These are phyloP conservation scores for Opisthograptis luteolata DNA, from an alignment of 2,888 invertebrate species.

Conservation along the genomic window DNA sequence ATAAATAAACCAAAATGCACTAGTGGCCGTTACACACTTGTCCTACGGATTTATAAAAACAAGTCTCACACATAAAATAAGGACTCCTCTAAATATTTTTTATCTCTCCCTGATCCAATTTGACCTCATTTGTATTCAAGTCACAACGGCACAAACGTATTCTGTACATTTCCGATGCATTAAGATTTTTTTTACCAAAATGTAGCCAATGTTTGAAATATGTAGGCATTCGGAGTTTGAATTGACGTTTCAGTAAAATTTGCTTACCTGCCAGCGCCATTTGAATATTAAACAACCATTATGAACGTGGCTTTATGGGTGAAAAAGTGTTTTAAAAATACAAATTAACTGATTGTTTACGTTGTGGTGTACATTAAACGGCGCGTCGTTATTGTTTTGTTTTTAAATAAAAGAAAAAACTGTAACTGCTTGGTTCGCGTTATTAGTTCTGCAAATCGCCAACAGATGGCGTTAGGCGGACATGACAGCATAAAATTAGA, in stretches of 20 bases:
- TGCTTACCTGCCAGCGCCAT: constrained; percentile 16
- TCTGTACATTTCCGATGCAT: constrained; percentile 75
- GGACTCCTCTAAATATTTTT: constrained; percentile 55
- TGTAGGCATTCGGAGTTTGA: constrained; percentile 34
- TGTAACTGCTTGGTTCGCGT: background rate
- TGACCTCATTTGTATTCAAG: constrained; percentile 79
- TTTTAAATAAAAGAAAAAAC: constrained; percentile 4
- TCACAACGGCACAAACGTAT: constrained; percentile 66
- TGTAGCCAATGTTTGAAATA: constrained; percentile 41
- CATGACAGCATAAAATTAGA: too few species aligned
- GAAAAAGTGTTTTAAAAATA: constrained; percentile 32
- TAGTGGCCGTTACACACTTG: too few species aligned
- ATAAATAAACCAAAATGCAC: background rate
- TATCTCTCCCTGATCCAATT: constrained; percentile 73
- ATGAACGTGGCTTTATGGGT: constrained; percentile 25
- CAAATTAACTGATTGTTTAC: constrained; percentile 31
- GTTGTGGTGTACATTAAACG: constrained; percentile 22
- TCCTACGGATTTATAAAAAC: constrained; percentile 19
- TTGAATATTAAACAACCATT: constrained; percentile 33
- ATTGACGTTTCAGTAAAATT: constrained; percentile 35
- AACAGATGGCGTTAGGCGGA: constrained; percentile 30
- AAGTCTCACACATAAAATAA: constrained; percentile 40
- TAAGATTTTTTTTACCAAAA: constrained; percentile 58
- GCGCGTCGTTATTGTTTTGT: constrained; percentile 26
- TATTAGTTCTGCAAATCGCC: constrained; percentile 10